Conservation (phyloP, 2,113 vertebrate genomes). For the Grammomys surdaster region DNA sequence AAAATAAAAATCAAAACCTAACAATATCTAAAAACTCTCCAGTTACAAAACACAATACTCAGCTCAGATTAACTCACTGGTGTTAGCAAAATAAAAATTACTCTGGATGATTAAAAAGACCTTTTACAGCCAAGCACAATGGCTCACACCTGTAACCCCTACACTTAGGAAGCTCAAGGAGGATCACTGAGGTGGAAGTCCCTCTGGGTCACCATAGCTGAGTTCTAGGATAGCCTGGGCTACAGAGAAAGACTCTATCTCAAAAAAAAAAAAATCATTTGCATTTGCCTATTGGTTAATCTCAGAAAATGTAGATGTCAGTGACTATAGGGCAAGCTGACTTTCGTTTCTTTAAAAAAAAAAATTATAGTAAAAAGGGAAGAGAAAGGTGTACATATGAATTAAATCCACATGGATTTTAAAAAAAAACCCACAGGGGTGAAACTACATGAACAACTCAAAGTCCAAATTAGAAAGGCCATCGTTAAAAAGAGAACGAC, state of each 20-base stretch:
- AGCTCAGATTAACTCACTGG: constrained; percentile 1
- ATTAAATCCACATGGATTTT: constrained; percentile 49
- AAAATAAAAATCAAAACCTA: not conserved
- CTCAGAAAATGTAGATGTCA: constrained; percentile 26
- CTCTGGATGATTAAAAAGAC: not conserved
- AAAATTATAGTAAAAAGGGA: not conserved
- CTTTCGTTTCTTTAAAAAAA: constrained; percentile 24
- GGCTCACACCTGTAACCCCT: not conserved
- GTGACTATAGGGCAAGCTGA: not conserved
- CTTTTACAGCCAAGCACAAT: not conserved
- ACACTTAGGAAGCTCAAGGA: not conserved
- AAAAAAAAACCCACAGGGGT: not conserved
- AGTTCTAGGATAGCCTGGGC: not conserved
- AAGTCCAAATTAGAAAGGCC: constrained; percentile 52
- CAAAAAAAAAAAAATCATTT: not conserved
- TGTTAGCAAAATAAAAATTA: constrained; percentile 18
- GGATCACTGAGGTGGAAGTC: not conserved
- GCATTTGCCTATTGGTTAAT: not conserved
- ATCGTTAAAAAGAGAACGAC: not conserved
- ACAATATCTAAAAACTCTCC: constrained; percentile 30
- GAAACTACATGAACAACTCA: constrained; percentile 6
- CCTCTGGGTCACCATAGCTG: not conserved
- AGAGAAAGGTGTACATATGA: not conserved
- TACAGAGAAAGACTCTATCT: not conserved
- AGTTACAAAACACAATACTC: not conserved